Evolutionary conservation across 2,113 vertebrate genomes (phyloP).

Genomic region (Pangasianodon hypophthalmus): DNA sequence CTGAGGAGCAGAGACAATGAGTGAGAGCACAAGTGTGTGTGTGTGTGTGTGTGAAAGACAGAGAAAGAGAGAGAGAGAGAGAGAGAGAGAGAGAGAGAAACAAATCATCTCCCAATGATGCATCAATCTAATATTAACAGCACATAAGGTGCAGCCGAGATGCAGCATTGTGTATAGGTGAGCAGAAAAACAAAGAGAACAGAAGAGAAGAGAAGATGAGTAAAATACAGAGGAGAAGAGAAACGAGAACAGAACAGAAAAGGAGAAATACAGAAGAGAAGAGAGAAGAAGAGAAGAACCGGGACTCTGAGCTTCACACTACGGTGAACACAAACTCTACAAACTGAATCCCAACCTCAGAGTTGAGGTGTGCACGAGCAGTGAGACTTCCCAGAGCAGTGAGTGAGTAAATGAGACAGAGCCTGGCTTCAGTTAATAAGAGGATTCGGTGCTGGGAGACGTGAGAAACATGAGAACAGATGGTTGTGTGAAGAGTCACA

Average conservation of each 20-base stretch:
- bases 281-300: not conserved
- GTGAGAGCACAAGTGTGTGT: not conserved
- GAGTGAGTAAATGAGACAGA: constrained; percentile 5
- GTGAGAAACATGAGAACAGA: constrained; percentile 42
- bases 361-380: not conserved
- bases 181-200: not conserved
- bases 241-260: no score
- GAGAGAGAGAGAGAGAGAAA: not conserved
- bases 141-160: not conserved
- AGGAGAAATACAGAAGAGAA: no score
- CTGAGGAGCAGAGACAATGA: not conserved
- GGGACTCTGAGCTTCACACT: not conserved
- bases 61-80: not conserved
- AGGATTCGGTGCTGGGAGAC: not conserved
- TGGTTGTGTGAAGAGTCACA: constrained; percentile 34
- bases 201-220: not conserved
- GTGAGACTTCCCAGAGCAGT: not conserved
- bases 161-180: constrained; percentile 10
- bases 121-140: constrained; percentile 10
- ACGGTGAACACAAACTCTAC: not conserved
- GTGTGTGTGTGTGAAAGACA: not conserved
- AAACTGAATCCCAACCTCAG: not conserved
- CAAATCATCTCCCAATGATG: not conserved
- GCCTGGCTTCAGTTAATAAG: constrained; percentile 3
- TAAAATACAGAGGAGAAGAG: not conserved